Percentiles rank a stretch among this genome's conserved stretches.
These are phyloP conservation scores for Chloroceryle inda DNA, from an alignment of 2,797 vertebrate genomes.

Conservation along the genomic window DNA sequence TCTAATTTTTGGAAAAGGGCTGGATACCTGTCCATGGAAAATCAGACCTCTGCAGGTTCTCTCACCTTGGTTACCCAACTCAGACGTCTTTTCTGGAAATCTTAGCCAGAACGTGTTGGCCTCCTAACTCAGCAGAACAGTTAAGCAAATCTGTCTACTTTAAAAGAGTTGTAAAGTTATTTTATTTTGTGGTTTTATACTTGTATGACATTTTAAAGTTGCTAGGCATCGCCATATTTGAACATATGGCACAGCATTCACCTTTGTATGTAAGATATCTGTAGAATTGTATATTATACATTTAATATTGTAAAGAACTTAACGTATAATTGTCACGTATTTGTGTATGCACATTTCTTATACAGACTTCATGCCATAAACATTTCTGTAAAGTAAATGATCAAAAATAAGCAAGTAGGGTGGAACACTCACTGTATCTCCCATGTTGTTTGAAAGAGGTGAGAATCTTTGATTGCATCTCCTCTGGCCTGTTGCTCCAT, in stretches of 20 bases:
- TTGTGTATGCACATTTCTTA: constrained; percentile 82
- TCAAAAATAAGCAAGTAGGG: constrained; percentile 63
- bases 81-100: not conserved
- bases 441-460: not conserved
- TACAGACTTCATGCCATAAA: constrained; percentile 81
- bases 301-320: constrained; percentile 86
- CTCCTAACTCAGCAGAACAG: constrained; percentile 40
- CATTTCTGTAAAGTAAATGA: constrained; percentile 80
- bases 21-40: constrained; percentile 30
- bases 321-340: constrained; percentile 81
- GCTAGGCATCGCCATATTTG: constrained; percentile 56
- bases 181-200: constrained; percentile 77
- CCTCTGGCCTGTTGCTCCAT: constrained; percentile 5
- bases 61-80: not conserved
- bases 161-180: constrained; percentile 67
- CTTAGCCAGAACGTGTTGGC: not conserved
- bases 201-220: constrained; percentile 63
- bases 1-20: constrained; percentile 46
- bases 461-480: not conserved
- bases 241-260: constrained; percentile 64
- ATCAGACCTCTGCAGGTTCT: constrained; percentile 1
- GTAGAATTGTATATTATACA: constrained; percentile 87
- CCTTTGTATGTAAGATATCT: constrained; percentile 81
- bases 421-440: constrained; percentile 55
- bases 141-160: constrained; percentile 49